Evolutionary conservation across 2,113 vertebrate species (phyloP), one percentile per base, ranked within the genome.

Genomic region (Lasiurus cinereus): DNA sequence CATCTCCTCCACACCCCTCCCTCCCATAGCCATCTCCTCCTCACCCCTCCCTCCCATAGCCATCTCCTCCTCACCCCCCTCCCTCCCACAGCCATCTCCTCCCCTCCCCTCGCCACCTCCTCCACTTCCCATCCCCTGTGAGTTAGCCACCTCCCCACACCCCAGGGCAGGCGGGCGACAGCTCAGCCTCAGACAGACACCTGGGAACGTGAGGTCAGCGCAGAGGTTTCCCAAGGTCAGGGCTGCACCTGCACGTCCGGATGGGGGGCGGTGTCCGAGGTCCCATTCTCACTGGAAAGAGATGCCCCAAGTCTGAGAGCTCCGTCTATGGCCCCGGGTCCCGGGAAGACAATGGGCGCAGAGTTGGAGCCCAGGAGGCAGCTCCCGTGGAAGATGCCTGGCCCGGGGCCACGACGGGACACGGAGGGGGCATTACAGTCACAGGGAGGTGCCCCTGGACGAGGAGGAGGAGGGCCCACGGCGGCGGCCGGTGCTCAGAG

Each of bases 91-190:
- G n/a, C n/a, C n/a, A n/a, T n/a, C n/a, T n/a, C n/a, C n/a, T n/a
- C n/a, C n/a, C 96, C 96, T 96, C 93, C 43, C 52, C 14, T 1
- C 13, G 66, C 67, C 56, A 59, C 80, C 83, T 56, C 62, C 52
- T 73, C 27, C 64, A 21, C n/a, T n/a, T n/a, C n/a, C n/a, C n/a
- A n/a, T n/a, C n/a, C n/a, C n/a, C n/a, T n/a, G n/a, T n/a, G n/a
- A n/a, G n/a, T n/a, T n/a, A n/a, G n/a, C n/a, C n/a, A n/a, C n/a
- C n/a, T n/a, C n/a, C n/a, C 50, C 50, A 50, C 50, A 50, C 50
- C 50, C 50, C 13, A 14, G 62, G 62, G 16, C 8, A 24, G 43
- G 0, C 78, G 66, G 73, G 2, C 22, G 48, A 79, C 18, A 54
- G 79, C 39, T 59, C 8, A 36, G 46, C n/a, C 70, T 82, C 48